Evolutionary conservation across 2,797 vertebrate genomes (phyloP).

Genomic region (Vipera ursinii): DNA sequence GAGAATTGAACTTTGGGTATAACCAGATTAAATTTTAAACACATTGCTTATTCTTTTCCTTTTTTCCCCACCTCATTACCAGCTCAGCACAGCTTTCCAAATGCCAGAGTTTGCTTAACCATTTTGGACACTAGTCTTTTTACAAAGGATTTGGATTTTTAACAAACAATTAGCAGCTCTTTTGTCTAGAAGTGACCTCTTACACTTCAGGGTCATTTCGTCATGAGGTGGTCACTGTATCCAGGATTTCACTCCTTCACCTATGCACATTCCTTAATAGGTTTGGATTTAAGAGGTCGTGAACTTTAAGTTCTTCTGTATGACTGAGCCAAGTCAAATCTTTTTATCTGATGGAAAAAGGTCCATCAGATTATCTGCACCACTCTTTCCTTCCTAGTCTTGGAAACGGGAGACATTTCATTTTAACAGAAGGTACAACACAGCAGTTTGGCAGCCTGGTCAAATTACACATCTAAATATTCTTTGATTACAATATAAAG

Average conservation of each 20-base stretch:
- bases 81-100: background rate
- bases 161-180: slow-evolving; percentile 8
- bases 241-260: accelerated
- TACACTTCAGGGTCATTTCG: slow-evolving; percentile 22
- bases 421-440: background rate
- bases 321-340: background rate
- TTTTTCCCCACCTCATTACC: background rate
- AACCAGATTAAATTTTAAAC: background rate
- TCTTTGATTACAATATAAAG: background rate
- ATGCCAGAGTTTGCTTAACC: background rate
- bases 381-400: background rate
- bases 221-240: slow-evolving; percentile 4
- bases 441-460: background rate
- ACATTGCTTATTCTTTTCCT: slow-evolving; percentile 5
- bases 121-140: background rate
- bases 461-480: background rate
- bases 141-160: slow-evolving; percentile 19
- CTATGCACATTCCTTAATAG: background rate
- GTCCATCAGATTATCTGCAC: background rate
- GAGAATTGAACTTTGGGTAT: background rate
- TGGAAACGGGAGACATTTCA: background rate
- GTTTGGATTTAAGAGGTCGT: slow-evolving; percentile 28
- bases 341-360: slow-evolving; percentile 8
- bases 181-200: background rate
- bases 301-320: background rate